phyloP scores from a whole-genome alignment of 2,113 vertebrate species.

The Myotis brandtii region DNA sequence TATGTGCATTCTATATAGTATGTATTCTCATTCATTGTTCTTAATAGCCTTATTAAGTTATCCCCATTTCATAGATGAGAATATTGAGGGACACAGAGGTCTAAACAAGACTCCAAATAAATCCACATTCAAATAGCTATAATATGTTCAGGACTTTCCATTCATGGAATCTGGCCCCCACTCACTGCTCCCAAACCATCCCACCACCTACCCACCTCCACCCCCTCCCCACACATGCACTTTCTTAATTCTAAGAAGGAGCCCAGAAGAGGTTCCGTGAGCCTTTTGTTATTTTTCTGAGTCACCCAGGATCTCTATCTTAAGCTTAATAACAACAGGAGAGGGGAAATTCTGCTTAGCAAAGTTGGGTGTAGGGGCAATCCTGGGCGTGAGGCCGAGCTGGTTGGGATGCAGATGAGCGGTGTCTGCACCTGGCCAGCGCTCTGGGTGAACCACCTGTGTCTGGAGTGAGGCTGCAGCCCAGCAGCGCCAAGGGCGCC shows the following conservation, averaged over 20 bases:
- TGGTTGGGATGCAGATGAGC: too few species aligned
- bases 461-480: rapidly evolving
- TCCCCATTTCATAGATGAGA: background rate
- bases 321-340: background rate
- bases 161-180: background rate
- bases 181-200: background rate
- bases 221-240: background rate
- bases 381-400: rapidly evolving
- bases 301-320: background rate
- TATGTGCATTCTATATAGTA: background rate
- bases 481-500: background rate
- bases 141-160: background rate
- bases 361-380: background rate
- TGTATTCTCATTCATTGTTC: background rate
- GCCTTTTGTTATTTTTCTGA: background rate
- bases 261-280: background rate
- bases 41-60: background rate
- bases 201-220: too few species aligned
- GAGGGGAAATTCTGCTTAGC: background rate
- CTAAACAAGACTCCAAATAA: constrained; percentile 9
- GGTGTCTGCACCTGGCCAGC: rapidly evolving
- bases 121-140: background rate
- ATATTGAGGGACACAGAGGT: background rate
- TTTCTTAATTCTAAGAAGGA: background rate
- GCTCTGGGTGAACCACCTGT: too few species aligned